phyloP scores from a whole-genome alignment of 2,113 vertebrate genomes.

The Amia ocellicauda region DNA sequence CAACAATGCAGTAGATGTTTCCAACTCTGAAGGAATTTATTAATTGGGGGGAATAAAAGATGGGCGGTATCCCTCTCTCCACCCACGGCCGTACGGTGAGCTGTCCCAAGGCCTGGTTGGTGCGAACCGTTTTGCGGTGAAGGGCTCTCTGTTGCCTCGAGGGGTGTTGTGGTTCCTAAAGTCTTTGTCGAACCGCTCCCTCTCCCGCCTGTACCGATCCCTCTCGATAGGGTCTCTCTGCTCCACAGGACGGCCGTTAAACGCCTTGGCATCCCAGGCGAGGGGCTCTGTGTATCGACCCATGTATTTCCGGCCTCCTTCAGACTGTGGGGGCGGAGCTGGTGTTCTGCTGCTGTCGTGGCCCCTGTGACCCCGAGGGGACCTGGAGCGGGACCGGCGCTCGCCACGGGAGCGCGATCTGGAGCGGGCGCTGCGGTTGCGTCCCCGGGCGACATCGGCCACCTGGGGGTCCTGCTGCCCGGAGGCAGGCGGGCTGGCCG shows the following conservation, averaged over 20 bases:
- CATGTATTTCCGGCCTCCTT: constrained; percentile 69
- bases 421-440: constrained; percentile 75
- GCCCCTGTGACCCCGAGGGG: constrained; percentile 65
- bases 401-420: constrained; percentile 74
- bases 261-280: constrained; percentile 82
- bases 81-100: constrained; percentile 75
- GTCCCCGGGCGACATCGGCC: constrained; percentile 65
- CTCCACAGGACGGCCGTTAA: constrained; percentile 65
- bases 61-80: constrained; percentile 59
- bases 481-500: constrained; percentile 57
- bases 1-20: too few relatives aligned
- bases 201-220: constrained; percentile 77
- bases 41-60: too few relatives aligned
- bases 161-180: constrained; percentile 73
- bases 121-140: constrained; percentile 68
- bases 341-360: constrained; percentile 81
- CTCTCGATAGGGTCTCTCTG: constrained; percentile 81
- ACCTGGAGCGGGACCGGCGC: constrained; percentile 78
- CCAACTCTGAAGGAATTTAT: too few relatives aligned
- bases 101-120: constrained; percentile 67
- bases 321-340: constrained; percentile 59
- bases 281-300: constrained; percentile 76
- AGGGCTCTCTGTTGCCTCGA: constrained; percentile 67
- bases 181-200: constrained; percentile 94
- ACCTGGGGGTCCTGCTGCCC: constrained; percentile 82